Conservation (phyloP, 2,797 vertebrate genomes). For the Ptychadena robeensis region DNA sequence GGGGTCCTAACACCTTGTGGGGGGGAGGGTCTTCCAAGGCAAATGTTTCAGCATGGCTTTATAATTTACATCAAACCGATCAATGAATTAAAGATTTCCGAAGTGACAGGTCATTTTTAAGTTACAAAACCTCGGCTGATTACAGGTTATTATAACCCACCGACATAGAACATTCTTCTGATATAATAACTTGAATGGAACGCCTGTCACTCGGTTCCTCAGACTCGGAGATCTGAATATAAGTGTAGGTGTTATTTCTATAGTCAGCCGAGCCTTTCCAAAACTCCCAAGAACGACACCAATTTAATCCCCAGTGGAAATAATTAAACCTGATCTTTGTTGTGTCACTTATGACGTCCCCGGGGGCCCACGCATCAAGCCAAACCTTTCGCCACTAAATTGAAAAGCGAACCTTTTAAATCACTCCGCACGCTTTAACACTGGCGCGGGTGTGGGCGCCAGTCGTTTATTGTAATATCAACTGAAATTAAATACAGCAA, state of each 20-base stretch:
- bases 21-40: neutral
- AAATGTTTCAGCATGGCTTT: neutral
- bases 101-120: neutral
- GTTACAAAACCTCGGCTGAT: neutral
- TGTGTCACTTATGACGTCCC: conserved; percentile 33
- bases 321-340: conserved; percentile 30
- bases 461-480: conserved; percentile 47
- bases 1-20: too few relatives aligned
- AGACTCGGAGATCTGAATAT: neutral
- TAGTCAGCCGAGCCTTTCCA: neutral
- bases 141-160: neutral
- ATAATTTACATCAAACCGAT: neutral
- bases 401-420: conserved; percentile 22
- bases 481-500: conserved; percentile 60
- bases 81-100: neutral
- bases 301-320: conserved; percentile 39
- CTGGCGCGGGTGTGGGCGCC: conserved; percentile 36
- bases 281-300: neutral
- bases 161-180: neutral
- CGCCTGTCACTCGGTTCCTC: neutral
- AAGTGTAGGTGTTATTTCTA: conserved; percentile 24
- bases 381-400: conserved; percentile 42
- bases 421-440: conserved; percentile 41
- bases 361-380: conserved; percentile 16
- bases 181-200: neutral